Evolutionary conservation across 1,140 invertebrate genomes (phyloP), one percentile per base, ranked within the genome.

Genomic region (Scaptomyza graminum): DNA sequence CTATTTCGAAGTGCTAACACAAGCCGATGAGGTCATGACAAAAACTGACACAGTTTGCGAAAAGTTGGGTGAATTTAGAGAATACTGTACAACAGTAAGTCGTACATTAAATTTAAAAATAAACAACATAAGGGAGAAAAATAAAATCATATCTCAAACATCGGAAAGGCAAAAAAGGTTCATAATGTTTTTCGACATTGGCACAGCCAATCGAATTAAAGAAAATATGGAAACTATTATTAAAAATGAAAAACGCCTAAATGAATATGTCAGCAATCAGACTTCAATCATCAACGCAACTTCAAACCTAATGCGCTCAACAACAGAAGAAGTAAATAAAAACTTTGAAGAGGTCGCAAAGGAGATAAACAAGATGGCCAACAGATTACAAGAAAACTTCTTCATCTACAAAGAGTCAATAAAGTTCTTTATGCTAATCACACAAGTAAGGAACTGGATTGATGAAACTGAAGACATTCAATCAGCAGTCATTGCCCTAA

Each of bases 151-250:
- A 13, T 16, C 43, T 12, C n/a, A 15, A 46, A 1, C 44, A 46
- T 6, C 15, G 44, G 15, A 18, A 8, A 46, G 15, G 5, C 2
- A 22, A 22, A 22, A 22, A 22, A 22, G 13, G 43, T 44, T 16
- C 7, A 44, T 44, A 15, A 15, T 44, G 43, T 44, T 44, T 44
- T 44, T 44, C 1, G 43, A 44, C 43, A 44, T 15, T 44, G n/a
- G 13, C 1, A 44, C 43, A 6, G 5, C 7, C 8, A 12, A 9
- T 9, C 7, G 11, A 11, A 39, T 39, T 1, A 39, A 39, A 39
- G 37, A 39, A 39, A 39, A 39, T 22, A 22, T 22, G 18, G 2
- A 22, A 22, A 22, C 18, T 3, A 22, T 22, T 3, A 22, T 22
- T 3, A 2, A 22, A 3, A 22, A 22, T 3, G 18, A 22, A 3